Conservation (phyloP, 2,888 invertebrate genomes). For the Ennomos fuscantarius region DNA sequence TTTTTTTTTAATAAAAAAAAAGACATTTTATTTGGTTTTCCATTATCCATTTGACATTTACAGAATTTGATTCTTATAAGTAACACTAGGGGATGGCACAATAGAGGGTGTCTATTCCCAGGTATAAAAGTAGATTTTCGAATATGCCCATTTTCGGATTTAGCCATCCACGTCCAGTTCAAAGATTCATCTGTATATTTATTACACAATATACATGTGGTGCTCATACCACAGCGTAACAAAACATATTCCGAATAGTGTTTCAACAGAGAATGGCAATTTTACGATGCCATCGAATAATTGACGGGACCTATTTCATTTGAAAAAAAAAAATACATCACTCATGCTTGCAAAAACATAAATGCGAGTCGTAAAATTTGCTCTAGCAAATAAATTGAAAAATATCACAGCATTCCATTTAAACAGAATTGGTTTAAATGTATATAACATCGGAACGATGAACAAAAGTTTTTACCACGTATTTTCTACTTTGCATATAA, state of each 20-base stretch:
- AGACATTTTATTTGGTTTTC: no score
- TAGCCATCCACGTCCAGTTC: no score
- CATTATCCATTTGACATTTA: no score
- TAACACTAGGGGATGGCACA: no score
- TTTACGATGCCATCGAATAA: slow-evolving; percentile 18
- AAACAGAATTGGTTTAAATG: slow-evolving; percentile 12
- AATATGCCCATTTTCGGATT: no score
- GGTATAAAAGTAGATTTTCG: no score
- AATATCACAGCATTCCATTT: slow-evolving; percentile 19
- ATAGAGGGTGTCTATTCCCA: no score
- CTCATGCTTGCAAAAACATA: slow-evolving; percentile 19
- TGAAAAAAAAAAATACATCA: slow-evolving; percentile 20
- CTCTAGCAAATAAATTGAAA: slow-evolving; percentile 21
- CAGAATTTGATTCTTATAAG: no score
- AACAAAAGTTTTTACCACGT: slow-evolving; percentile 11
- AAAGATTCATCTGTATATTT: neutral
- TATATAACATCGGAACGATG: slow-evolving; percentile 14
- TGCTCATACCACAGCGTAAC: neutral
- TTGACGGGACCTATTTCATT: slow-evolving; percentile 16
- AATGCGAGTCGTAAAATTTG: slow-evolving; percentile 27
- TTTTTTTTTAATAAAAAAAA: no score
- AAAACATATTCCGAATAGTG: neutral
- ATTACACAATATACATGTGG: neutral
- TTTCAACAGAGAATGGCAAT: slow-evolving; percentile 6
- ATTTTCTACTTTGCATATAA: no score